Evolutionary conservation across 2,888 invertebrate species (phyloP).

Genomic region (Orthosia gracilis): DNA sequence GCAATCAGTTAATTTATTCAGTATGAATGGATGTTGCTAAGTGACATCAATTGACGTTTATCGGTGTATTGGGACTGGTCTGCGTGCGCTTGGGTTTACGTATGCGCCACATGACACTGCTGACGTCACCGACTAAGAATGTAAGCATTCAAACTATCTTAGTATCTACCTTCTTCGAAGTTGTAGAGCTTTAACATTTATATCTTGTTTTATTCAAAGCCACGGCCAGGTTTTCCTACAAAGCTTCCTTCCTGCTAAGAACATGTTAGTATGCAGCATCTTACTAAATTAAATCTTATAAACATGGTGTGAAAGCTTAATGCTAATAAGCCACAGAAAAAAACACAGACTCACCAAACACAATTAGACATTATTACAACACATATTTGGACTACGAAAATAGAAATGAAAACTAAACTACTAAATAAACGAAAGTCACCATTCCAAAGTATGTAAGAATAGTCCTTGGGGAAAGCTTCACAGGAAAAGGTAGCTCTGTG

Average conservation of each 20-base stretch:
- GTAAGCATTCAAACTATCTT: constrained; percentile 40
- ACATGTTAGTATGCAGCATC: neutral
- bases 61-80: constrained; percentile 23
- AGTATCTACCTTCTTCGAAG: constrained; percentile 19
- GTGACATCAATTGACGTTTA: constrained; percentile 56
- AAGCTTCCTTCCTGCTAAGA: neutral
- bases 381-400: constrained; percentile 25
- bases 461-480: constrained; percentile 55
- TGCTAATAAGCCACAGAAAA: neutral
- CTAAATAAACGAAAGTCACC: constrained; percentile 46
- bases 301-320: constrained; percentile 7
- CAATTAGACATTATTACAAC: constrained; percentile 13
- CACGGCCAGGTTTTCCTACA: neutral
- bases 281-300: neutral
- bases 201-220: constrained; percentile 26
- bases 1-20: constrained; percentile 57
- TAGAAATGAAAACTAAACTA: constrained; percentile 40
- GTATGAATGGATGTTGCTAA: constrained; percentile 56
- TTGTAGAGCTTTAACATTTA: constrained; percentile 19
- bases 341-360: constrained; percentile 2
- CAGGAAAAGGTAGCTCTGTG: constrained; percentile 46
- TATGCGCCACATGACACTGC: constrained; percentile 53
- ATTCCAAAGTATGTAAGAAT: constrained; percentile 45
- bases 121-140: constrained; percentile 60
- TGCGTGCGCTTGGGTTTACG: constrained; percentile 51